A percentile compares a stretch with the other conserved stretches of the same genome.
These are phyloP conservation scores for Saturnia pavonia DNA, from an alignment of 2,888 invertebrate genomes.

Conservation along the genomic window DNA sequence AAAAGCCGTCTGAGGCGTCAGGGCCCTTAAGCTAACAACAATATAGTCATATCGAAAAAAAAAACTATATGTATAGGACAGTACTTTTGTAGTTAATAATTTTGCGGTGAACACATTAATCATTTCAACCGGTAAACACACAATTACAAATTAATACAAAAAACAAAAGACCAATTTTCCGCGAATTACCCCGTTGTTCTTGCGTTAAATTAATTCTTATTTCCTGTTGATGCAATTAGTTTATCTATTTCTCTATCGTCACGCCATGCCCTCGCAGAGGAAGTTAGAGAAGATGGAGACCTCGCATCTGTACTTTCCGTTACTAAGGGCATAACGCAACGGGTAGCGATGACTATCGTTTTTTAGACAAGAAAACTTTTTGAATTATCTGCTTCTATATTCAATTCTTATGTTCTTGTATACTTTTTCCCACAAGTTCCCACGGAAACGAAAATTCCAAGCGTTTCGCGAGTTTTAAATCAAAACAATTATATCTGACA, in stretches of 20 bases:
- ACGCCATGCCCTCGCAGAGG: background rate
- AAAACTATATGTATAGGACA: too few species aligned
- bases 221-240: conserved; percentile 14
- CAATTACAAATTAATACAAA: background rate
- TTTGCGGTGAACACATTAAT: background rate
- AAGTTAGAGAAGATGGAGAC: background rate
- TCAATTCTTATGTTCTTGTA: too few species aligned
- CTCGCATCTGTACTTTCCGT: background rate
- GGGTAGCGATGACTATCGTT: background rate
- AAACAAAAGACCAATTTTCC: background rate
- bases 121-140: background rate
- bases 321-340: background rate
- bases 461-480: too few species aligned
- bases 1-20: too few species aligned
- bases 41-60: too few species aligned
- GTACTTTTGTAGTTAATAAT: background rate
- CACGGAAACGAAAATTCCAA: too few species aligned
- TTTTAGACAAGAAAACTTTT: too few species aligned
- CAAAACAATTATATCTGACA: too few species aligned
- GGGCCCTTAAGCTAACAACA: too few species aligned
- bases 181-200: background rate
- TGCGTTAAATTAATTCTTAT: conserved; percentile 17
- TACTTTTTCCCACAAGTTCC: too few species aligned
- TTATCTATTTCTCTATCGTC: background rate
- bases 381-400: too few species aligned